Evolutionary conservation across 2,888 invertebrate species (phyloP).

Genomic region (Xanthostigma xanthostigma): DNA sequence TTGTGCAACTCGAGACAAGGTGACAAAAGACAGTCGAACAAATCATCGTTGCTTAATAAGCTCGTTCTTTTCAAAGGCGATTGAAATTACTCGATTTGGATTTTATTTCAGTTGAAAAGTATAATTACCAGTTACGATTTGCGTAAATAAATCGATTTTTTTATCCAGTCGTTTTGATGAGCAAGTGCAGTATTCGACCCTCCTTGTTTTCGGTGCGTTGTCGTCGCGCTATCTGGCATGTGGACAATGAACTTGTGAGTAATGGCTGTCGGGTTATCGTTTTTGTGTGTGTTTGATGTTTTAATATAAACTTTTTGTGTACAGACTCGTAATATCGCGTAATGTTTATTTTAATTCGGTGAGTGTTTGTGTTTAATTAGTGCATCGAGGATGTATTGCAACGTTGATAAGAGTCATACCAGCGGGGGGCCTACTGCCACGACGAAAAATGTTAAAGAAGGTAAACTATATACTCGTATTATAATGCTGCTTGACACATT

Average conservation of each 20-base stretch:
- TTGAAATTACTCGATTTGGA: too few relatives aligned
- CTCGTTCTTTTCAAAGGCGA: too few relatives aligned
- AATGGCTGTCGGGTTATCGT: slow-evolving; percentile 24
- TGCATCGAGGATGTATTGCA: slow-evolving; percentile 44
- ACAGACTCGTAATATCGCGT: slow-evolving; percentile 19
- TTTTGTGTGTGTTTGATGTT: slow-evolving; percentile 9
- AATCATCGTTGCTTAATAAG: too few relatives aligned
- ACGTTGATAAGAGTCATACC: slow-evolving; percentile 58
- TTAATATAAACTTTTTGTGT: slow-evolving; percentile 6
- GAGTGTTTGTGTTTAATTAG: slow-evolving; percentile 24
- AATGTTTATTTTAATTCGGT: slow-evolving; percentile 42
- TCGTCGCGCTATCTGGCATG: slow-evolving; percentile 21
- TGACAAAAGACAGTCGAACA: too few relatives aligned
- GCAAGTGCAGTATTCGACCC: neutral
- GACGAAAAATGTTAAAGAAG: slow-evolving; percentile 59
- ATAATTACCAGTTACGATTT: too few relatives aligned
- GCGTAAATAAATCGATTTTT: too few relatives aligned
- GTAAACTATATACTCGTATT: slow-evolving; percentile 35
- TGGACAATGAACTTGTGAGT: slow-evolving; percentile 24
- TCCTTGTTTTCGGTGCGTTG: neutral
- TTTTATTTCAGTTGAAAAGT: too few relatives aligned
- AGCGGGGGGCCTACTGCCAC: slow-evolving; percentile 58
- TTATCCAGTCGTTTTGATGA: too few relatives aligned
- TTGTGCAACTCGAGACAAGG: too few relatives aligned
- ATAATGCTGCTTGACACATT: too few relatives aligned